A percentile compares a stretch with the other conserved stretches of the same genome.
phyloP scores from a whole-genome alignment of 2,888 invertebrate genomes.

The Poecilobothrus nobilitatus region DNA sequence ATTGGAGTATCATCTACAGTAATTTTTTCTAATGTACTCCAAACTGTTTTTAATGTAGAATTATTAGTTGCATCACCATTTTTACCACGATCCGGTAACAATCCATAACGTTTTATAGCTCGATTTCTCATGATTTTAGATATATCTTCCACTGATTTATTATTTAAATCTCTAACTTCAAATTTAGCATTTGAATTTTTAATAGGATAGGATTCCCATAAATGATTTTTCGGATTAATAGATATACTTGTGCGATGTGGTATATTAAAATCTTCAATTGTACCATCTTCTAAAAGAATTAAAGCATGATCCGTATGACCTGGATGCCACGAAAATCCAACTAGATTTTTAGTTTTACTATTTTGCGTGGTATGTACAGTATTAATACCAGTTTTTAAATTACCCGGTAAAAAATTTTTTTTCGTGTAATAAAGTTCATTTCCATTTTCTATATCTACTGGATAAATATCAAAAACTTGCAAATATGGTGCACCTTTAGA shows the following conservation, averaged over 20 bases:
- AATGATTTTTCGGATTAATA: slow-evolving; percentile 36
- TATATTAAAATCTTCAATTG: slow-evolving; percentile 37
- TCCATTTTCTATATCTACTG: slow-evolving; percentile 59
- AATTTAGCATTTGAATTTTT: not conserved
- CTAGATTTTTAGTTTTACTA: slow-evolving; percentile 43
- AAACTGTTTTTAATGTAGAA: slow-evolving; percentile 65
- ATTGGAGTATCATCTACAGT: slow-evolving; percentile 55
- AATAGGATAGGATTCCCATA: slow-evolving; percentile 18
- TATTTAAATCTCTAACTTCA: not conserved
- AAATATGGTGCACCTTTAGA: slow-evolving; percentile 69
- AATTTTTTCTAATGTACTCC: slow-evolving; percentile 50
- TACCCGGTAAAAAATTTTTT: slow-evolving; percentile 49
- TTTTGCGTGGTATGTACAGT: slow-evolving; percentile 31
- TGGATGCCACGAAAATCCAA: slow-evolving; percentile 84
- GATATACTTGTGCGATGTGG: slow-evolving; percentile 37
- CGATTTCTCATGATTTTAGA: slow-evolving; percentile 59
- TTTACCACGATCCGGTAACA: slow-evolving; percentile 64
- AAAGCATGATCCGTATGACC: slow-evolving; percentile 49
- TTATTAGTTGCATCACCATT: slow-evolving; percentile 73
- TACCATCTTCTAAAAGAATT: slow-evolving; percentile 36
- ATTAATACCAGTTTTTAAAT: slow-evolving; percentile 16
- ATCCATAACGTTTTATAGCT: slow-evolving; percentile 62
- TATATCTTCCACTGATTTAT: slow-evolving; percentile 47
- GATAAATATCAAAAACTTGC: slow-evolving; percentile 79
- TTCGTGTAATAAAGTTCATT: slow-evolving; percentile 70